A percentile compares a stretch with the other conserved stretches of the same genome.
Conservation (phyloP, 2,888 invertebrate species). For the Crematogaster levior region DNA sequence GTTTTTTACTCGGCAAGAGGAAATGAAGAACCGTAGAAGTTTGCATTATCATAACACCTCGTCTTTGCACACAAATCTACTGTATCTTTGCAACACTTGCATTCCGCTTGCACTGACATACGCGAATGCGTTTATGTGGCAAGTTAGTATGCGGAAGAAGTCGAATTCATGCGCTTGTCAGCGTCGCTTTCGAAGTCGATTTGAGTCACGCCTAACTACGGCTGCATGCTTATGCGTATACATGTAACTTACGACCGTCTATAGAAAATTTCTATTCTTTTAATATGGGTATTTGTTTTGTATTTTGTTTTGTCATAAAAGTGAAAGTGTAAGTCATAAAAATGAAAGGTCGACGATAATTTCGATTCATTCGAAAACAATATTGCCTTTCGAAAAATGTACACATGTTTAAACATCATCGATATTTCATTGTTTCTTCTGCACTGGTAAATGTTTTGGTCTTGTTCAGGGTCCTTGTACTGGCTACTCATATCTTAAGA, state of each 20-base stretch:
- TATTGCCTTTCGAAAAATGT: conserved; percentile 16
- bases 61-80: conserved; percentile 31
- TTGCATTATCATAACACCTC: conserved; percentile 41
- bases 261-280: conserved; percentile 20
- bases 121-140: conserved; percentile 33
- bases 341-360: not conserved
- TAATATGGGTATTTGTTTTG: conserved; percentile 14
- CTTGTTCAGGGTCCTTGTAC: conserved; percentile 4
- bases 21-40: conserved; percentile 40
- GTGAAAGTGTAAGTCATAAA: not conserved
- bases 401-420: not conserved
- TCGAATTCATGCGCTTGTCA: conserved; percentile 65
- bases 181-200: conserved; percentile 56
- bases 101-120: conserved; percentile 56
- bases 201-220: conserved; percentile 53
- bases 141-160: conserved; percentile 59
- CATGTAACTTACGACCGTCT: not conserved
- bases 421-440: conserved; percentile 53
- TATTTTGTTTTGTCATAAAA: too few relatives aligned
- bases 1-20: conserved; percentile 16
- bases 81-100: conserved; percentile 18
- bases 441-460: not conserved
- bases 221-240: conserved; percentile 39
- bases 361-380: conserved; percentile 35
- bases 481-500: conserved; percentile 36